These are phyloP conservation scores for Pachyramphus minor DNA, from an alignment of 2,113 vertebrate genomes.

Conservation along the genomic window DNA sequence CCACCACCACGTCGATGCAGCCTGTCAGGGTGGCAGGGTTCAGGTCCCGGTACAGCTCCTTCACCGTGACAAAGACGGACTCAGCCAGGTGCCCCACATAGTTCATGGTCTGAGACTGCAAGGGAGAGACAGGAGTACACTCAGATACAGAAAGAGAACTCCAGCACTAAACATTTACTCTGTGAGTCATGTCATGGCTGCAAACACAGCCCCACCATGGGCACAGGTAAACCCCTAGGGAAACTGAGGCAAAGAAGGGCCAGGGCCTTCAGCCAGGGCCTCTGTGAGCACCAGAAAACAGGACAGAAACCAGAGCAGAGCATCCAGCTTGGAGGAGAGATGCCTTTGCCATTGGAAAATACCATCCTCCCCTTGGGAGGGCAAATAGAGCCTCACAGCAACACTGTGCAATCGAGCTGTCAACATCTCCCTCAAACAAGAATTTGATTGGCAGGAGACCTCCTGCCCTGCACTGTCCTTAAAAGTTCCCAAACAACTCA, in stretches of 20 bases:
- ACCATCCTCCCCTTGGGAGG: neutral
- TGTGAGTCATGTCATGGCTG: neutral
- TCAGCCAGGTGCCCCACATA: conserved; percentile 91
- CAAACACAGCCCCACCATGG: neutral
- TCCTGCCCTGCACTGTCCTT: neutral
- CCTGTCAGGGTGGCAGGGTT: conserved; percentile 91
- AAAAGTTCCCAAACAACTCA: neutral
- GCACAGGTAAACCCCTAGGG: neutral
- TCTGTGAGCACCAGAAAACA: neutral
- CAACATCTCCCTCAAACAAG: neutral
- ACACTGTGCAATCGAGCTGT: neutral
- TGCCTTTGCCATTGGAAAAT: neutral
- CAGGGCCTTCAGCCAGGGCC: neutral
- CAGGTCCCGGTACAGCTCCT: conserved; percentile 88
- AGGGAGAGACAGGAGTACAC: neutral
- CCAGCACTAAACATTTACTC: neutral
- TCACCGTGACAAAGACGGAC: conserved; percentile 85
- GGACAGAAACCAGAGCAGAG: neutral
- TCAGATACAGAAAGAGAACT: neutral
- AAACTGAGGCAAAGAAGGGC: neutral
- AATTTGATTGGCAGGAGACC: neutral
- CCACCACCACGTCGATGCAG: conserved; percentile 90
- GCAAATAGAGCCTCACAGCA: neutral
- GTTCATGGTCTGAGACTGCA: conserved; percentile 87
- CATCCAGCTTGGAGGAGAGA: neutral